Evolutionary conservation across 2,797 vertebrate genomes (phyloP).

Genomic region (Sciurus vulgaris): DNA sequence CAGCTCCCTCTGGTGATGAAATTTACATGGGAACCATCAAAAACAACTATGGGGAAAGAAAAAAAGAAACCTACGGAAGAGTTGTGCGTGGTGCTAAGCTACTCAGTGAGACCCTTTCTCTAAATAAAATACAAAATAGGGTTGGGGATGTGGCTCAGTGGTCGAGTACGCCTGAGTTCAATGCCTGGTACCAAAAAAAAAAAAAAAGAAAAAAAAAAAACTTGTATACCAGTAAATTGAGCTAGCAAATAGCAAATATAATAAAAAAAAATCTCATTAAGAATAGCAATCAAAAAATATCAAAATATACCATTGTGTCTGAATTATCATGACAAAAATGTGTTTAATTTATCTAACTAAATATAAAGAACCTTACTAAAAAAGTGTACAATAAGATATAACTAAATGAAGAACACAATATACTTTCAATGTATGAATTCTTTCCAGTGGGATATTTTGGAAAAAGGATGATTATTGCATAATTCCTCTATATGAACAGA

Average conservation of each 20-base stretch:
- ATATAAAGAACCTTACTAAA: slow-evolving; percentile 17
- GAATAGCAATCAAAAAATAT: background rate
- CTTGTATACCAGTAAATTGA: background rate
- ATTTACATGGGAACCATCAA: background rate
- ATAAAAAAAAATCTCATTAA: slow-evolving; percentile 7
- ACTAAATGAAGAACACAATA: slow-evolving; percentile 51
- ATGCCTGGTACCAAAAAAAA: too few relatives aligned
- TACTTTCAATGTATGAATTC: background rate
- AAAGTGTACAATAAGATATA: slow-evolving; percentile 27
- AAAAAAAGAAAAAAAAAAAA: too few relatives aligned
- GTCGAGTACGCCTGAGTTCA: too few relatives aligned
- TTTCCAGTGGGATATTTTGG: background rate
- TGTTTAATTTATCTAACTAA: background rate
- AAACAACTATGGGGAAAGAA: background rate
- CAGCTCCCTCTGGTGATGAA: slow-evolving; percentile 75
- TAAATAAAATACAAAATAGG: too few relatives aligned
- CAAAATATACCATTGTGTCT: background rate
- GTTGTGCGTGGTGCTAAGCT: background rate
- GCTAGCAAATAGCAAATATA: slow-evolving; percentile 58
- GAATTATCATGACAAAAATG: slow-evolving; percentile 22
- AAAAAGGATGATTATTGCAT: background rate
- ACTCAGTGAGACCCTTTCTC: too few relatives aligned
- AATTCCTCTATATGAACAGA: slow-evolving; percentile 47
- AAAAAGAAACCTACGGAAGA: background rate
- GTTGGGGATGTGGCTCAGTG: too few relatives aligned